Conservation (phyloP, 2,888 invertebrate genomes). For the Microplitis deprimator region DNA sequence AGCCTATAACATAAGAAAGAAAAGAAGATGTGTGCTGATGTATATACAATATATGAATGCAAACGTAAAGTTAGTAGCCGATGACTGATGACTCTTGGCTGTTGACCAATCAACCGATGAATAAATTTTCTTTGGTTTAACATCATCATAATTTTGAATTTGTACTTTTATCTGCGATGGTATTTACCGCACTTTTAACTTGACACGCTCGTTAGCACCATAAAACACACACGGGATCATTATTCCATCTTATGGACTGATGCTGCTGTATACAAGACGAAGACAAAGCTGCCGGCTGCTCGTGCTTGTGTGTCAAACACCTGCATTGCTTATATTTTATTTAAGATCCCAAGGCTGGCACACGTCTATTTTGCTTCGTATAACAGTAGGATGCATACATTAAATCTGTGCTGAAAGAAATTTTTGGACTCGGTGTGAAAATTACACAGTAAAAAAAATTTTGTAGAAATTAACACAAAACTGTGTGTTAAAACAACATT, state of each 20-base stretch:
- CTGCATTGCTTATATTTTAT: constrained; percentile 32
- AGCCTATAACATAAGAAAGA: not conserved
- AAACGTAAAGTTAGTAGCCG: not conserved
- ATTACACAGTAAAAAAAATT: too few relatives aligned
- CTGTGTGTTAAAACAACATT: too few relatives aligned
- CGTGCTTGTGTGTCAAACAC: constrained; percentile 26
- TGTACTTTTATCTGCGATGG: not conserved
- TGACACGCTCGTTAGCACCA: constrained; percentile 25
- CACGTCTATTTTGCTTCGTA: constrained; percentile 27
- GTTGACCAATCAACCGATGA: not conserved
- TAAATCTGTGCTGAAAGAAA: not conserved
- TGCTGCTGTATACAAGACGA: not conserved
- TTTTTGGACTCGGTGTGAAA: too few relatives aligned
- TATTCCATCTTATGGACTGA: constrained; percentile 4
- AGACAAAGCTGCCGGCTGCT: constrained; percentile 12
- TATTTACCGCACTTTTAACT: not conserved
- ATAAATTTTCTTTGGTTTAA: constrained; percentile 5
- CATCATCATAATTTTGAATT: constrained; percentile 3
- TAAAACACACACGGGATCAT: constrained; percentile 1
- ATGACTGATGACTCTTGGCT: not conserved
- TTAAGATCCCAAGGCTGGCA: constrained; percentile 24
- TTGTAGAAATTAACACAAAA: too few relatives aligned
- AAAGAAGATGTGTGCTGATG: not conserved
- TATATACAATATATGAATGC: not conserved
- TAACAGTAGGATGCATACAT: not conserved